phyloP scores from a whole-genome alignment of 2,888 invertebrate species.

The Cheilosia impressa region DNA sequence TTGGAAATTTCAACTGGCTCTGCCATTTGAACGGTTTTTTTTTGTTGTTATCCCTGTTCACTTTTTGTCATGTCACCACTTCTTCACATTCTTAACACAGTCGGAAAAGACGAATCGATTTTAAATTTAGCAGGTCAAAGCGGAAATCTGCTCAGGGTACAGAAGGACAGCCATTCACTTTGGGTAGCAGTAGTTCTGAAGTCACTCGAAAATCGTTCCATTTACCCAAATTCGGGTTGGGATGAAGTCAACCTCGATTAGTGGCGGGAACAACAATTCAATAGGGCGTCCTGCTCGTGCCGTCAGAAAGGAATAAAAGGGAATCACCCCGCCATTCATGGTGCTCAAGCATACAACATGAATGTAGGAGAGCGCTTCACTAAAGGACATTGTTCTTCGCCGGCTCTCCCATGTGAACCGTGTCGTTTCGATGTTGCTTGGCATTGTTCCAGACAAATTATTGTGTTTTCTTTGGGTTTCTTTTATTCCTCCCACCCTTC shows the following conservation, averaged over 20 bases:
- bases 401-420: conserved; percentile 63
- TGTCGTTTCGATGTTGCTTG: conserved; percentile 62
- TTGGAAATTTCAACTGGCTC: conserved; percentile 7
- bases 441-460: conserved; percentile 74
- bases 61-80: conserved; percentile 45
- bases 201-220: conserved; percentile 54
- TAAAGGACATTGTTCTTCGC: conserved; percentile 69
- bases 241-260: not conserved
- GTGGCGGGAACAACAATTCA: conserved; percentile 36
- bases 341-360: conserved; percentile 54
- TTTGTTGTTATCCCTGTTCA: conserved; percentile 6
- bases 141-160: conserved; percentile 42
- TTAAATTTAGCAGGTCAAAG: conserved; percentile 43
- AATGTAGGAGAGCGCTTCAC: conserved; percentile 55
- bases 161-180: conserved; percentile 52
- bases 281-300: conserved; percentile 15
- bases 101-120: conserved; percentile 25
- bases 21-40: not conserved
- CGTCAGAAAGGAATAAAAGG: conserved; percentile 30
- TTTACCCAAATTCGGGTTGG: conserved; percentile 49
- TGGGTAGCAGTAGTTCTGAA: conserved; percentile 32
- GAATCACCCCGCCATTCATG: conserved; percentile 66
- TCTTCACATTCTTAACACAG: conserved; percentile 19
- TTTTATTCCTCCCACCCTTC: conserved; percentile 6
- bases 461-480: conserved; percentile 71